Evolutionary conservation across 2,888 invertebrate species (phyloP).

Genomic region (Troides aeacus): DNA sequence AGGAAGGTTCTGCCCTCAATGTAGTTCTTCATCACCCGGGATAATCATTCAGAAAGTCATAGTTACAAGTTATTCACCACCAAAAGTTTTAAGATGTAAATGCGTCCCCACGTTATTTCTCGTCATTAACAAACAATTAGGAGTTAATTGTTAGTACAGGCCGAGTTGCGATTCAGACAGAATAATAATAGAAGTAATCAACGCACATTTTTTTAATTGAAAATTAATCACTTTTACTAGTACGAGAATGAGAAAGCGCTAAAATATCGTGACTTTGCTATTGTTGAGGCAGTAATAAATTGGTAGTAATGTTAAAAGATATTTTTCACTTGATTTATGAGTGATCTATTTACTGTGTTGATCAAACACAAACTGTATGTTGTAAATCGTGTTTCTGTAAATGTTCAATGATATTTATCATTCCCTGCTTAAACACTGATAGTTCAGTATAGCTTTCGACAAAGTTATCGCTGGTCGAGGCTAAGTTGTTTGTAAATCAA

Average conservation of each 20-base stretch:
- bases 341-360: constrained; percentile 2
- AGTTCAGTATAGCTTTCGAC: too few relatives aligned
- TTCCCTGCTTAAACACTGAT: too few relatives aligned
- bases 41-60: too few relatives aligned
- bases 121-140: too few relatives aligned
- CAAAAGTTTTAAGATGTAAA: too few relatives aligned
- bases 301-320: constrained; percentile 5
- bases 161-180: neutral
- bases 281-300: constrained; percentile 9
- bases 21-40: too few relatives aligned
- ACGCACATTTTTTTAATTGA: neutral
- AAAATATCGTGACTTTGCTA: constrained; percentile 19
- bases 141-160: too few relatives aligned
- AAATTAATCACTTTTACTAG: constrained; percentile 21
- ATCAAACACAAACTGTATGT: neutral
- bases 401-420: too few relatives aligned
- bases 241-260: constrained; percentile 22
- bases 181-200: neutral
- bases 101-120: too few relatives aligned
- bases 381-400: too few relatives aligned
- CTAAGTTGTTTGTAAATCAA: neutral
- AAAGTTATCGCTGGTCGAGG: neutral
- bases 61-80: too few relatives aligned
- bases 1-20: too few relatives aligned
- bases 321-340: constrained; percentile 13